Evolutionary conservation across 2,888 invertebrate species (phyloP).

Genomic region (Nowickia ferox): DNA sequence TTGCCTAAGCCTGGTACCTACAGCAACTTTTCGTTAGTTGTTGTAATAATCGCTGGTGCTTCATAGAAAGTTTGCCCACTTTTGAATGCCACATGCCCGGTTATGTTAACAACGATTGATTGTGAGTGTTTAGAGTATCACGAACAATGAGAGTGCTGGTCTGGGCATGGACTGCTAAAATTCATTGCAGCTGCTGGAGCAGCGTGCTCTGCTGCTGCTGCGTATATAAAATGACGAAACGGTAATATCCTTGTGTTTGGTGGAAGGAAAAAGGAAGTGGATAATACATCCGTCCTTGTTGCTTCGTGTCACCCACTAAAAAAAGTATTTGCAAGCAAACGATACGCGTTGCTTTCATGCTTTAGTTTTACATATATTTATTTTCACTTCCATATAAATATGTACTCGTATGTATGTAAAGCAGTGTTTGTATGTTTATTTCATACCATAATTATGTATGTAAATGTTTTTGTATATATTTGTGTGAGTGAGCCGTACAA

Average conservation of each 20-base stretch:
- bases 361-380: constrained; percentile 61
- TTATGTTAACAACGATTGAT: constrained; percentile 52
- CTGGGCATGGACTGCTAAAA: constrained; percentile 37
- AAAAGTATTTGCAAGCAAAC: constrained; percentile 68
- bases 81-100: constrained; percentile 46
- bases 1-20: constrained; percentile 44
- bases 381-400: constrained; percentile 11
- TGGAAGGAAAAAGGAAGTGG: constrained; percentile 84
- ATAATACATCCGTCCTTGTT: constrained; percentile 84
- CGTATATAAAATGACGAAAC: constrained; percentile 80
- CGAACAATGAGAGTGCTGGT: constrained; percentile 44
- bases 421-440: background rate
- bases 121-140: constrained; percentile 14
- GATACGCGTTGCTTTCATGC: constrained; percentile 73
- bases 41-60: constrained; percentile 6
- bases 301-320: constrained; percentile 83
- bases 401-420: background rate
- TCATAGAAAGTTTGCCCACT: constrained; percentile 53
- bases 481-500: constrained; percentile 38
- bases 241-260: constrained; percentile 84
- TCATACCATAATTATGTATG: background rate
- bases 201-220: constrained; percentile 39
- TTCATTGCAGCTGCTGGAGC: constrained; percentile 16
- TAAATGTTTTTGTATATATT: constrained; percentile 17
- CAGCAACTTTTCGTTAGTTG: constrained; percentile 55